These are phyloP conservation scores for Micrasema minimum DNA, from an alignment of 1,140 invertebrate genomes.

Conservation along the genomic window DNA sequence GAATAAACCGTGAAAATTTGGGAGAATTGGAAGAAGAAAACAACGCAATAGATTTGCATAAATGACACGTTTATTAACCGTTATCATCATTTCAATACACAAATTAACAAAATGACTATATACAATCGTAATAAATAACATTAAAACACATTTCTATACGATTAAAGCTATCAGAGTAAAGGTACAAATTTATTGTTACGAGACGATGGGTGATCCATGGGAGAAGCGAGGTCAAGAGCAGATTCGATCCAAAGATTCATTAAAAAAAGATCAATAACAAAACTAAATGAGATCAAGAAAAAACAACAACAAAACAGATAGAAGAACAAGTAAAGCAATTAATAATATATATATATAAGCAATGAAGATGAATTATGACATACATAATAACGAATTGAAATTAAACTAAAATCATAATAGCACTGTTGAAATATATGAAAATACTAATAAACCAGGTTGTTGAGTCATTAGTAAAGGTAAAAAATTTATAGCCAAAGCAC, in stretches of 20 bases:
- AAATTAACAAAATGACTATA: slow-evolving; percentile 52
- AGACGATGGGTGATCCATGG: slow-evolving; percentile 35
- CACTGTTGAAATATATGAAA: too few species aligned
- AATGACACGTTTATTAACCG: slow-evolving; percentile 22
- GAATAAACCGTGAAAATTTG: too few species aligned
- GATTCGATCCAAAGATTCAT: slow-evolving; percentile 41
- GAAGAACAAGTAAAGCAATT: too few species aligned
- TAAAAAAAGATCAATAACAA: slow-evolving; percentile 16
- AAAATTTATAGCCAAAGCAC: too few species aligned
- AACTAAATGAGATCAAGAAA: slow-evolving; percentile 16
- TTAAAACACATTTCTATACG: slow-evolving; percentile 41
- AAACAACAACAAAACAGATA: slow-evolving; percentile 3
- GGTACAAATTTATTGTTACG: slow-evolving; percentile 26
- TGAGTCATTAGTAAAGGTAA: too few species aligned
- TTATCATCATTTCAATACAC: slow-evolving; percentile 29
- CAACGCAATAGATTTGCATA: slow-evolving; percentile 8
- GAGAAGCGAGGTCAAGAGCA: slow-evolving; percentile 29
- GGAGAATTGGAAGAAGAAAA: too few species aligned
- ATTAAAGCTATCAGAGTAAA: slow-evolving; percentile 47
- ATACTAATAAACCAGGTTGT: too few species aligned
- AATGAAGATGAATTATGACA: slow-evolving; percentile 19
- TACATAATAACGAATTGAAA: too few species aligned
- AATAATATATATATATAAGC: too few species aligned
- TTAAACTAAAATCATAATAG: background rate
- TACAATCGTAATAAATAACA: slow-evolving; percentile 53